Evolutionary conservation across 1,140 invertebrate species (phyloP).

Genomic region (Pygmarrhopalites habei): DNA sequence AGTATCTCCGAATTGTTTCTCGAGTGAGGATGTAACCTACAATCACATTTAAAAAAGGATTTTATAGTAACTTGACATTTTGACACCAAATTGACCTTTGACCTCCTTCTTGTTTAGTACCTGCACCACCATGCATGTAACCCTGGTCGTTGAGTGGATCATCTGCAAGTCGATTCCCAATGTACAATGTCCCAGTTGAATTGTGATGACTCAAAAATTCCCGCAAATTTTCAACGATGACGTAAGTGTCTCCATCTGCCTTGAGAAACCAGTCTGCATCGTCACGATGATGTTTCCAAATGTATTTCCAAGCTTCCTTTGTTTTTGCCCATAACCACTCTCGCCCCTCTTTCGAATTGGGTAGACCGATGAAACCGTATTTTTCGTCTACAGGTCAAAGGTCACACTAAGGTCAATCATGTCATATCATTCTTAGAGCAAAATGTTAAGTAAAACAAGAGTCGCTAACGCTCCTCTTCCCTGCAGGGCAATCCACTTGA

Average conservation of each 20-base stretch:
- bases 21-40: no score
- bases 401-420: no score
- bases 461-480: no score
- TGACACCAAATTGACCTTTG: no score
- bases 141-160: slow-evolving; percentile 79
- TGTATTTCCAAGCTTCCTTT: slow-evolving; percentile 82
- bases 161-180: slow-evolving; percentile 83
- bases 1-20: no score
- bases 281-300: slow-evolving; percentile 79
- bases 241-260: slow-evolving; percentile 80
- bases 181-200: slow-evolving; percentile 66
- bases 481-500: no score
- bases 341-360: slow-evolving; percentile 70
- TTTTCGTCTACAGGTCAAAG: slow-evolving; percentile 45
- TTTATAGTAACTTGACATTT: no score
- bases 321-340: slow-evolving; percentile 94
- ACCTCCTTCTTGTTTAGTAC: no score
- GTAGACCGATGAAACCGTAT: slow-evolving; percentile 47
- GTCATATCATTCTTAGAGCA: no score
- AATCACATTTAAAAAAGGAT: no score
- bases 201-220: slow-evolving; percentile 73
- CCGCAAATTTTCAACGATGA: slow-evolving; percentile 82
- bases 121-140: no score
- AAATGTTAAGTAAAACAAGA: no score
- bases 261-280: slow-evolving; percentile 97